Evolutionary conservation across 2,797 vertebrate genomes (phyloP).

Genomic region (Sebastes aleutianus): DNA sequence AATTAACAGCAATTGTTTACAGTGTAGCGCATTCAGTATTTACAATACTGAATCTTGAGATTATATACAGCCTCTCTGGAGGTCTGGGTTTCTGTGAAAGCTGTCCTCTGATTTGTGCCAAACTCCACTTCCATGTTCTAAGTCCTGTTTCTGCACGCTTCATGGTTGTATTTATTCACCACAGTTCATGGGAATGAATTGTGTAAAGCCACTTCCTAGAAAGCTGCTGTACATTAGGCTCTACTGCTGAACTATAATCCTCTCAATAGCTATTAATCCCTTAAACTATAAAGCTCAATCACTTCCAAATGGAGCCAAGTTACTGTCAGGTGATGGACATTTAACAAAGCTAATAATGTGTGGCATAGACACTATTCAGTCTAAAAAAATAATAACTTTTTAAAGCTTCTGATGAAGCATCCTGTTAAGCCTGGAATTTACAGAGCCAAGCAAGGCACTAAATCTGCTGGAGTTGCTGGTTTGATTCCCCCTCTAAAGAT

Average conservation of each 20-base stretch:
- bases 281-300: not conserved
- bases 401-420: not conserved
- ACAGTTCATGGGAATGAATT: not conserved
- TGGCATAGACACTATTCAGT: not conserved
- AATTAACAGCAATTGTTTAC: too few relatives aligned
- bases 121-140: not conserved
- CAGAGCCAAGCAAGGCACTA: not conserved
- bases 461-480: not conserved
- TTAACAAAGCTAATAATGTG: not conserved
- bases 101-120: not conserved
- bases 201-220: not conserved
- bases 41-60: too few relatives aligned
- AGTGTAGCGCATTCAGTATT: not conserved
- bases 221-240: not conserved
- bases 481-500: not conserved
- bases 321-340: not conserved
- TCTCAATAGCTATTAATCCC: not conserved
- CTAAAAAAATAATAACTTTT: not conserved
- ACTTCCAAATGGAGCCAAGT: not conserved
- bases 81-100: not conserved
- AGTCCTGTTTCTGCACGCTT: not conserved
- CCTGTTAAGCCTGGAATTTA: not conserved
- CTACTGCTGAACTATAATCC: not conserved
- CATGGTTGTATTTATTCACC: not conserved
- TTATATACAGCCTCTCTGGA: not conserved